Conservation (phyloP, 2,113 vertebrate genomes). For the Corvus cornix region DNA sequence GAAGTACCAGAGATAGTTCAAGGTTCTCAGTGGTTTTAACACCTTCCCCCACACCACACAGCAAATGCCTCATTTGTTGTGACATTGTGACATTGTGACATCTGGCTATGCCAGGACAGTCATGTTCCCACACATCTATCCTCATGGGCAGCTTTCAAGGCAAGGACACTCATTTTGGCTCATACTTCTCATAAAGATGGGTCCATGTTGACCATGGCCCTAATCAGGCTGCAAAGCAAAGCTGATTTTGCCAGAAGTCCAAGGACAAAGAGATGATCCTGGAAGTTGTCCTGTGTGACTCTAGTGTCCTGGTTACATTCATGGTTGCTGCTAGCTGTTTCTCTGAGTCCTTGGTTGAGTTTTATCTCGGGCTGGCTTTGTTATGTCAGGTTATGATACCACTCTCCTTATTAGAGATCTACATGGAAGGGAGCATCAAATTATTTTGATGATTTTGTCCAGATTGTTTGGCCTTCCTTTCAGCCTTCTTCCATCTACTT, state of each 20-base stretch:
- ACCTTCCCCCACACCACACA: neutral
- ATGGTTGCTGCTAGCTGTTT: accelerated
- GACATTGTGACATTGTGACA: accelerated
- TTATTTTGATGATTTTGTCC: neutral
- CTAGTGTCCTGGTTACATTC: neutral
- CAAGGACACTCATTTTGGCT: accelerated
- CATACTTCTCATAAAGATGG: neutral
- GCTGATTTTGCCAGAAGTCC: neutral
- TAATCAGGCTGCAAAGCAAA: neutral
- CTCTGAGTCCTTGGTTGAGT: neutral
- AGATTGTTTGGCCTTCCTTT: neutral
- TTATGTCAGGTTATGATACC: neutral
- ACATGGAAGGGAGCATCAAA: neutral
- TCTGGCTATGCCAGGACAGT: neutral
- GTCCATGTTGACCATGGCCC: accelerated
- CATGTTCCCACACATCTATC: accelerated
- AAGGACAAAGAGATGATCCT: neutral
- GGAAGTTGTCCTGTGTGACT: neutral
- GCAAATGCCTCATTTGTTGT: neutral
- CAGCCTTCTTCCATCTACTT: neutral
- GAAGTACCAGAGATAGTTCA: neutral
- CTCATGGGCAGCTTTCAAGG: accelerated
- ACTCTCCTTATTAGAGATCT: neutral
- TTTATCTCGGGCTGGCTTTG: neutral
- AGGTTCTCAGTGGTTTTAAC: neutral